Base-by-base conservation (phyloP, 2,888 invertebrate genomes). In the Idaea dimidiata region DNA sequence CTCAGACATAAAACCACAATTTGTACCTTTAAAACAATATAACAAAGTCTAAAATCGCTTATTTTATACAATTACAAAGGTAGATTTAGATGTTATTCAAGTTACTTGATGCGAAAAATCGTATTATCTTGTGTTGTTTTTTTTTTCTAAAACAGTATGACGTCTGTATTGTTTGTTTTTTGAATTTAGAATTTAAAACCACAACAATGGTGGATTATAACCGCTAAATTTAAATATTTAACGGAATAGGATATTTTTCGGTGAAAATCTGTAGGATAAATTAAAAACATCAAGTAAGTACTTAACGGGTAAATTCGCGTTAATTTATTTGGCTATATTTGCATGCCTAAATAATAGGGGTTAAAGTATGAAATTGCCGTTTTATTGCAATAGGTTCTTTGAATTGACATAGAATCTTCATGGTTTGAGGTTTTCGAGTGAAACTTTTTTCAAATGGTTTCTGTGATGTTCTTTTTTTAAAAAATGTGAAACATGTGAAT, bases 121-220 rank as follows among this genome's bases (percentile, higher is more conserved):
- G 63, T 67, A 73, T 75, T 72, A 75, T 70, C 63, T 71, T 70
- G 68, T 70, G 68, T 72, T 71, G 67, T 71, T 71, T 68, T 64
- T 65, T 68, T 70, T 68, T 60, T 64, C 60, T n/a, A 31, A 14
- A 66, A 58, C 66, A 66, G 62, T 64, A 54, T 68, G 71, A 67
- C 58, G 63, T 61, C 64, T 62, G 57, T 63, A 59, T 66, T 66
- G 54, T 63, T 53, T 17, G 53, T 54, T 10, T 7, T 31, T 59
- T 17, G 17, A 56, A 56, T 56, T 17, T 17, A 56, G 8, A 56
- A 56, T 56, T 55, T 7, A 56, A 56, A 56, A 56, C 56, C 56
- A 5, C 56, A 18, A 55, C 54, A 55, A 55, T 55, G 17, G 54
- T 14, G 43, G 43, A 43, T 43, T 43, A 43, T 10, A 43, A 43